These are phyloP conservation scores for Meloidogyne exigua DNA, from an alignment of 1,140 invertebrate species.

Conservation along the genomic window DNA sequence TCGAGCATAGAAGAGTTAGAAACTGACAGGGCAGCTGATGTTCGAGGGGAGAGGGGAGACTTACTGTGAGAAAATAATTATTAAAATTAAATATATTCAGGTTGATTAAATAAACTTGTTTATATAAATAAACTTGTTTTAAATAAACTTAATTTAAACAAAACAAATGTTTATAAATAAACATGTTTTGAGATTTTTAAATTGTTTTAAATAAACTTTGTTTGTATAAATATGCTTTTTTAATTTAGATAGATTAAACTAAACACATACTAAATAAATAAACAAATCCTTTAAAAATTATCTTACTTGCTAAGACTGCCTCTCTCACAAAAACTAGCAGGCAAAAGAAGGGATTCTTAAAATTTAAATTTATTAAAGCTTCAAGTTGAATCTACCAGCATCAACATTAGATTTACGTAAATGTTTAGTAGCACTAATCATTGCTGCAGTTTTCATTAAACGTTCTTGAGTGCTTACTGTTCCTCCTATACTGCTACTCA, in stretches of 20 bases:
- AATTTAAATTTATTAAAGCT: not conserved
- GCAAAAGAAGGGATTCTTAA: constrained; percentile 36
- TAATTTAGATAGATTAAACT: no score
- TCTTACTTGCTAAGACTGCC: constrained; percentile 42
- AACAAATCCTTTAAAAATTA: not conserved
- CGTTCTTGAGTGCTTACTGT: constrained; percentile 23
- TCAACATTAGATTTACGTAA: constrained; percentile 29
- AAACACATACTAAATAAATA: no score
- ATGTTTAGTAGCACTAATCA: constrained; percentile 34
- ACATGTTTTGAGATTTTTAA: not conserved
- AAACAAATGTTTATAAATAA: not conserved
- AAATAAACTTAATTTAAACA: not conserved
- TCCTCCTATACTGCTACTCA: not conserved
- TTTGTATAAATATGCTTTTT: not conserved
- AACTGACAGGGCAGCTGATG: constrained; percentile 60
- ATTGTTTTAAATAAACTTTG: not conserved
- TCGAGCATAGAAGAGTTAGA: constrained; percentile 61
- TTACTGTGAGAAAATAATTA: constrained; percentile 26
- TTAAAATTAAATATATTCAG: not conserved
- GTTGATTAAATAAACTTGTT: not conserved
- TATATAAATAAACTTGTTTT: not conserved
- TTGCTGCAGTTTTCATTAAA: constrained; percentile 34
- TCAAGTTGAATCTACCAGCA: constrained; percentile 21
- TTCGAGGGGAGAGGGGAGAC: constrained; percentile 60
- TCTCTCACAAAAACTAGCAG: constrained; percentile 47